phyloP scores from a whole-genome alignment of 2,888 invertebrate species.

The Tachina lurida region DNA sequence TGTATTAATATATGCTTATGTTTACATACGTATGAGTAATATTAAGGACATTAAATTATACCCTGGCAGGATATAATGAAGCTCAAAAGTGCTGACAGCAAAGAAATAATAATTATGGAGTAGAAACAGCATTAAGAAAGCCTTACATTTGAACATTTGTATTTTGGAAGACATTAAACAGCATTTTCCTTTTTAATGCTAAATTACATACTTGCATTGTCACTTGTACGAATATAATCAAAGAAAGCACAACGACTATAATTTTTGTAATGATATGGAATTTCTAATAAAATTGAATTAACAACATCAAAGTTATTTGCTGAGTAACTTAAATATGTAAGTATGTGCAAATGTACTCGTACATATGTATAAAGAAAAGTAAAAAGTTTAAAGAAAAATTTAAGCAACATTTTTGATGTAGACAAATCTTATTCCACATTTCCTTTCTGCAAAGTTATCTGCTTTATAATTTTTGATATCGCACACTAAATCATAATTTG shows the following conservation, averaged over 20 bases:
- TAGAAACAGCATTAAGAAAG: slow-evolving; percentile 5
- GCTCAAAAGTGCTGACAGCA: slow-evolving; percentile 31
- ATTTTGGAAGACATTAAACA: background rate
- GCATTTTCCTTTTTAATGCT: background rate
- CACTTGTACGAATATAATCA: background rate
- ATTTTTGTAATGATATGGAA: background rate
- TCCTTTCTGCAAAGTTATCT: too few species aligned
- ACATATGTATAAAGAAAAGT: too few species aligned
- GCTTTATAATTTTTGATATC: too few species aligned
- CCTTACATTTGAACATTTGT: background rate
- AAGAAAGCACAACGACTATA: background rate
- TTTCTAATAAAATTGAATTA: background rate
- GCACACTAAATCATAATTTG: too few species aligned
- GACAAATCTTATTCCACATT: too few species aligned
- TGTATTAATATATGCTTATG: background rate
- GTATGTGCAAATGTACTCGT: too few species aligned
- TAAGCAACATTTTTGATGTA: too few species aligned
- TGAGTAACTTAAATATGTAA: background rate
- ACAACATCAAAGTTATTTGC: background rate
- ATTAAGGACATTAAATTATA: slow-evolving; percentile 19
- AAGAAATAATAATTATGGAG: slow-evolving; percentile 32
- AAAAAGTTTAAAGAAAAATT: too few species aligned
- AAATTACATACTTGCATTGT: background rate
- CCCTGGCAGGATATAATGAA: background rate
- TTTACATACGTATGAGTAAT: background rate